Percentiles rank a stretch among this genome's conserved stretches.
These are phyloP conservation scores for Aldabrachelys gigantea DNA, from an alignment of 2,113 vertebrate species.

Conservation along the genomic window DNA sequence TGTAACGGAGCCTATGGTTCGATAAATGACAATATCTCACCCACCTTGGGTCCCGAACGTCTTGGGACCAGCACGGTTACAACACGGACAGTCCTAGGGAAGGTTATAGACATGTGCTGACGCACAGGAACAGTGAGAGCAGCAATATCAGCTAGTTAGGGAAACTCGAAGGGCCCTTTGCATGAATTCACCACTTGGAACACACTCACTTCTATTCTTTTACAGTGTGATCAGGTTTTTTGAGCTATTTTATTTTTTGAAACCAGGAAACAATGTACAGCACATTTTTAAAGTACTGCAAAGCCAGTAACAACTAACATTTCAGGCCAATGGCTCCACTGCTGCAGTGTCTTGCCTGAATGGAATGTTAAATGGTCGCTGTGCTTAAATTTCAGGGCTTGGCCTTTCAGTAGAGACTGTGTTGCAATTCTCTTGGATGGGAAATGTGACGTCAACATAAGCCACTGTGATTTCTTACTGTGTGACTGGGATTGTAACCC, in stretches of 20 bases:
- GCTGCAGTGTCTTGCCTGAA: neutral
- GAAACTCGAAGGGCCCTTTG: neutral
- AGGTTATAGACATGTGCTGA: neutral
- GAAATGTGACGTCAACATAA: neutral
- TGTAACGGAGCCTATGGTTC: too few relatives aligned
- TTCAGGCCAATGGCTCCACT: neutral
- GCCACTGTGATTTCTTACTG: neutral
- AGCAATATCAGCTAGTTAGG: neutral
- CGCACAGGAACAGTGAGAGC: neutral
- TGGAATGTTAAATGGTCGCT: neutral
- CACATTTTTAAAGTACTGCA: neutral
- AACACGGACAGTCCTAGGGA: neutral
- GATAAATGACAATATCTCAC: too few relatives aligned
- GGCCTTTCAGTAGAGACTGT: neutral
- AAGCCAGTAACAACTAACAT: neutral
- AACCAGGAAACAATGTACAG: neutral
- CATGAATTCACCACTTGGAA: neutral
- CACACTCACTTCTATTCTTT: neutral
- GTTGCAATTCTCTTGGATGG: neutral
- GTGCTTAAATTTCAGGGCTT: neutral
- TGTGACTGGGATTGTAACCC: fast-evolving
- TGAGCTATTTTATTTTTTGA: neutral
- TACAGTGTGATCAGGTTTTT: neutral
- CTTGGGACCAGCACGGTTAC: neutral
- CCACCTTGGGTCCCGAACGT: neutral